Conservation (phyloP, 2,113 vertebrate genomes). For the Alethe diademata region DNA sequence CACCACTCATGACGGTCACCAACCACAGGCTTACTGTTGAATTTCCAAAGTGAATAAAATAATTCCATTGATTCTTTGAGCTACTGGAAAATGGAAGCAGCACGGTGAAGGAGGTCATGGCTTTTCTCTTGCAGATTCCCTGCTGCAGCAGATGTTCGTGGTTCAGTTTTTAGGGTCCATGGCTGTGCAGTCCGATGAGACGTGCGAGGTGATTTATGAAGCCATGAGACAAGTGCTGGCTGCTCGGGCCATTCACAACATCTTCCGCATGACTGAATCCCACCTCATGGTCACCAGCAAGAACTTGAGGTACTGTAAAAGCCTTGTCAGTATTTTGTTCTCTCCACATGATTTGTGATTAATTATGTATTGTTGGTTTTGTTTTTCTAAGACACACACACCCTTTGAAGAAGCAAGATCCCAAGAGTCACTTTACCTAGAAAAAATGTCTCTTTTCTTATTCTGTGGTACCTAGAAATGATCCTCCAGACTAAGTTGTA, state of each 20-base stretch:
- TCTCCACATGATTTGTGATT: background rate
- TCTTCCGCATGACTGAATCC: constrained; percentile 92
- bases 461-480: background rate
- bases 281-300: constrained; percentile 95
- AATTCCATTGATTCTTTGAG: background rate
- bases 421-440: background rate
- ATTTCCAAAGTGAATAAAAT: background rate
- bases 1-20: background rate
- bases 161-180: constrained; percentile 96
- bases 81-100: background rate
- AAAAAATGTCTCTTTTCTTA: background rate
- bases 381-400: background rate
- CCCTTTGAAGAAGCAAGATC: background rate
- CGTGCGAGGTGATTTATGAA: constrained; percentile 91
- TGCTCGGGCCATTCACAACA: constrained; percentile 96
- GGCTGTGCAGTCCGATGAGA: constrained; percentile 85
- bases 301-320: constrained; percentile 77
- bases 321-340: background rate
- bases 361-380: background rate
- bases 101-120: background rate
- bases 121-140: constrained; percentile 80
- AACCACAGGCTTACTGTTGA: background rate
- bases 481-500: background rate
- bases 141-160: constrained; percentile 92
- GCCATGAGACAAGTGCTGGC: constrained; percentile 97